phyloP scores from a whole-genome alignment of 2,888 invertebrate genomes.

The Leucoma salicis region DNA sequence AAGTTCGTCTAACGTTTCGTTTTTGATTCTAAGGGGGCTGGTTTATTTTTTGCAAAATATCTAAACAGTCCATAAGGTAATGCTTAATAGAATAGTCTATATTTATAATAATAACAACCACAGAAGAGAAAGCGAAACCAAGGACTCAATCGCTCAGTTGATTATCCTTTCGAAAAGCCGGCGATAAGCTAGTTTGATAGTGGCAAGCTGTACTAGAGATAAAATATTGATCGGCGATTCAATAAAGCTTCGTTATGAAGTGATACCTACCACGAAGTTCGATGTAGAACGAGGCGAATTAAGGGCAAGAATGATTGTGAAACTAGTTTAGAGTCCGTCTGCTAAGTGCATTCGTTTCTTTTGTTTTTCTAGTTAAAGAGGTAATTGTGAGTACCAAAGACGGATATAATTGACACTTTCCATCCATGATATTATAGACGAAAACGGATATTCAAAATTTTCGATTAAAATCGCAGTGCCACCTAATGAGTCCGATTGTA shows the following conservation, averaged over 20 bases:
- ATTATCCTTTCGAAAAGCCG: conserved; percentile 40
- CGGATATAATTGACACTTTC: not conserved
- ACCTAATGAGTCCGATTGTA: no score
- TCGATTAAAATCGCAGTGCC: no score
- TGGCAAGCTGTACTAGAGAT: conserved; percentile 36
- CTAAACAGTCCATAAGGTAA: not conserved
- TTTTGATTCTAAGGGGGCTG: no score
- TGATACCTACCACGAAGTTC: conserved; percentile 32
- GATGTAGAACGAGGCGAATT: conserved; percentile 47
- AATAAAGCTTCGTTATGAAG: conserved; percentile 51
- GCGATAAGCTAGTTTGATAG: conserved; percentile 41
- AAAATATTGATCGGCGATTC: conserved; percentile 54
- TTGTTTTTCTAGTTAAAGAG: not conserved
- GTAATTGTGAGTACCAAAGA: not conserved
- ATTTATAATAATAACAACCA: conserved; percentile 2
- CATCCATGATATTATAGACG: no score
- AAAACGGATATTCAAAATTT: no score
- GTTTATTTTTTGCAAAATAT: no score
- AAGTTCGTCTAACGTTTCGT: no score
- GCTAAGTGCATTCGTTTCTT: conserved; percentile 8
- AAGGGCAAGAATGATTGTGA: conserved; percentile 43
- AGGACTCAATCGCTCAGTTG: conserved; percentile 31
- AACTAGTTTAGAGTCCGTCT: conserved; percentile 20
- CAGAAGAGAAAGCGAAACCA: conserved; percentile 15
- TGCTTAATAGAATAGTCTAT: not conserved